Evolutionary conservation across 2,113 vertebrate genomes (phyloP).

Genomic region (Engystomops pustulosus): DNA sequence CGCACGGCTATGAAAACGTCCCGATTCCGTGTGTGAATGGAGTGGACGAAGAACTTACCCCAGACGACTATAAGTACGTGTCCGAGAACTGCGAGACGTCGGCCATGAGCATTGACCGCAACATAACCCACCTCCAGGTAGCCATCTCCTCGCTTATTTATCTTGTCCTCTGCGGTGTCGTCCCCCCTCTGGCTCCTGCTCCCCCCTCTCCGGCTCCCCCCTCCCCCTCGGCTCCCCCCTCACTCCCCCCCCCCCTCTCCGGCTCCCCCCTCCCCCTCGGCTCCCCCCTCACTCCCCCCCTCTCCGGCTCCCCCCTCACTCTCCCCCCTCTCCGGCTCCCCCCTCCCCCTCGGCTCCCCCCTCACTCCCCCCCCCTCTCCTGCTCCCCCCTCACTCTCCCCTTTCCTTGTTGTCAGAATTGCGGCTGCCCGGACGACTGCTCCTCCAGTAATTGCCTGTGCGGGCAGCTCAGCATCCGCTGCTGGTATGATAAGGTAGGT

Average conservation of each 20-base stretch:
- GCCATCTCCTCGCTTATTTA: neutral
- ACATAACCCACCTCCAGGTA: constrained; percentile 92
- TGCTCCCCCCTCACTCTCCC: neutral
- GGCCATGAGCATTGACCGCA: constrained; percentile 92
- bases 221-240: no score
- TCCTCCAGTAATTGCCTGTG: constrained; percentile 93
- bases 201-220: neutral
- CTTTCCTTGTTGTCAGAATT: constrained; percentile 74
- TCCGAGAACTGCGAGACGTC: constrained; percentile 93
- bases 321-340: neutral
- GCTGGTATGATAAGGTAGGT: constrained; percentile 93
- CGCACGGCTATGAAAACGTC: constrained; percentile 89
- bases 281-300: neutral
- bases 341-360: neutral
- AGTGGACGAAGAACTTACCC: constrained; percentile 86
- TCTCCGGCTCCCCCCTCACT: no score
- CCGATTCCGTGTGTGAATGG: constrained; percentile 91
- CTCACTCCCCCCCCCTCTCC: neutral
- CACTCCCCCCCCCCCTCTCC: neutral
- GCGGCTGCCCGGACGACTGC: constrained; percentile 88
- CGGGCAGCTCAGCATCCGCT: constrained; percentile 92
- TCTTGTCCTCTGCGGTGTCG: neutral
- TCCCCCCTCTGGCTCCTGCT: neutral
- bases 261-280: neutral
- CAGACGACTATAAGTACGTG: constrained; percentile 91